Base-by-base conservation (phyloP, 2,888 invertebrate species). In the Amblyjoppa fuscipennis region DNA sequence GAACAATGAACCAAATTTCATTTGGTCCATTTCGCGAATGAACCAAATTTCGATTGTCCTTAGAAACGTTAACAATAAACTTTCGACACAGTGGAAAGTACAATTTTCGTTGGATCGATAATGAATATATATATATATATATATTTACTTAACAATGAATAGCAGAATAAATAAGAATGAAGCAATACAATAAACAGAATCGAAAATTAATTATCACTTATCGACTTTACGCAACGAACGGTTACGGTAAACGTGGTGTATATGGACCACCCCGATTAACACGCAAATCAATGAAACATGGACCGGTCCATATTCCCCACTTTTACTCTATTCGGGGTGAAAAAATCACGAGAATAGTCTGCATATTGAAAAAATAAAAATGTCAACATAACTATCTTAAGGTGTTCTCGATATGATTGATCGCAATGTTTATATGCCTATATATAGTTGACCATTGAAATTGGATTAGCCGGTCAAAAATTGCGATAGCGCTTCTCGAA, bases 401-500 rank as follows among this genome's bases (percentile, higher is more conserved):
- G 70, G 64, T 66, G 64, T 53, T 20, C 28, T 59, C 13, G 16
- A 11, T 20, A 56, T 70, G 81, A 82, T 78, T 85, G 75, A 82
- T 49, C 51, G 78, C 74, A 59, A 68, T 74, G 73, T 81, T 81
- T 75, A 66, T 71, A 64, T 31, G 61, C 53, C 61, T 81, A 81
- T 81, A 81, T 76, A 77, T 75, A 49, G 81, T 69, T 56, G 51
- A 69, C 73, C 78, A 81, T 81, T 66, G 81, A 78, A 82, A 85
- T 85, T 82, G 79, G 78, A 85, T 85, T 82, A 85, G 71, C 75
- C 66, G 78, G 75, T 79, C 41, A 78, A 77, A 59, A 84, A 81
- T 74, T 49, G 81, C 53, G 51, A 81, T 69, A 41, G 68, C 38
- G 74, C 53, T 51, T 51, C 71, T 3, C 41, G 16, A 61, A 41